phyloP scores from a whole-genome alignment of 2,113 vertebrate genomes.

The Bubo blakistoni region DNA sequence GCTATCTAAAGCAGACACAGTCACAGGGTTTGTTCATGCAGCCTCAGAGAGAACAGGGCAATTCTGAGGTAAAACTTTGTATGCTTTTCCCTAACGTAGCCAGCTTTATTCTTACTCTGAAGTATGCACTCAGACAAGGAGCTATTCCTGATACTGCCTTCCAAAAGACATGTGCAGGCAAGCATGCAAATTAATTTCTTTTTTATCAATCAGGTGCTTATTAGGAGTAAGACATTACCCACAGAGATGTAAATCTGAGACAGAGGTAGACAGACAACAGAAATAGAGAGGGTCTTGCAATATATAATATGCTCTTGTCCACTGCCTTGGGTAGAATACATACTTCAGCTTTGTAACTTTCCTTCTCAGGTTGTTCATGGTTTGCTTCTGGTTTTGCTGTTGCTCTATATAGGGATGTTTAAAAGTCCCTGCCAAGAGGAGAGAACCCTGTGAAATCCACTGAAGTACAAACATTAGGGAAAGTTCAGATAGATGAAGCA shows the following conservation, averaged over 20 bases:
- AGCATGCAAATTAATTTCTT: neutral
- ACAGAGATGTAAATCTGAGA: neutral
- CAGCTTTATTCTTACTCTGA: neutral
- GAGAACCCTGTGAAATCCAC: neutral
- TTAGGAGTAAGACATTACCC: neutral
- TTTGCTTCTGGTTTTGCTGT: neutral
- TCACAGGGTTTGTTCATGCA: neutral
- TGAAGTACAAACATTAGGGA: neutral
- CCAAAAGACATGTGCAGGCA: neutral
- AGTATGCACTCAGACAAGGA: neutral
- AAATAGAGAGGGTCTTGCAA: neutral
- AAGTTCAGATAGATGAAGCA: neutral
- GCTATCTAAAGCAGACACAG: neutral
- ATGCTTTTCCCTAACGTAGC: neutral
- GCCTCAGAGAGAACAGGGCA: neutral
- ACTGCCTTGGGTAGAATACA: neutral
- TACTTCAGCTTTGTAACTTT: neutral
- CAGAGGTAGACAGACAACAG: neutral
- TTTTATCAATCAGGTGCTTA: neutral
- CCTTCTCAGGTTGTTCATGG: neutral
- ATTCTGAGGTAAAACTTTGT: neutral
- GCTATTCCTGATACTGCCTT: neutral
- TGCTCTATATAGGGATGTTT: neutral
- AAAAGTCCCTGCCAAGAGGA: neutral
- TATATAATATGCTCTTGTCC: fast-evolving